Base-by-base conservation (phyloP, 2,113 vertebrate genomes). In the Anolis carolinensis region DNA sequence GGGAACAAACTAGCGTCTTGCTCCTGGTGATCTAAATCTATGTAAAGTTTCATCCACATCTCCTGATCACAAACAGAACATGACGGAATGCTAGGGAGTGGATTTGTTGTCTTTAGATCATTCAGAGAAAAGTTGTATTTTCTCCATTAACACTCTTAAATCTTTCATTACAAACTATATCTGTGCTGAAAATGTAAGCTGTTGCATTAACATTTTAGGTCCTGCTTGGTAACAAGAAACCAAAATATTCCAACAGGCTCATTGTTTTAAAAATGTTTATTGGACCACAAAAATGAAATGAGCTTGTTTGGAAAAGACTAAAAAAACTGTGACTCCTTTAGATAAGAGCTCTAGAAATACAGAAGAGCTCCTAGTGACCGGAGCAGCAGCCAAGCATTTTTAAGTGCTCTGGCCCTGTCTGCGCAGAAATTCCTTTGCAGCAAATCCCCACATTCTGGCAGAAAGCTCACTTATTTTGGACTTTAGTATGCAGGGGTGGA, bases 381-480 rank as follows among this genome's bases (percentile, higher is more conserved):
- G 65, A 36, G 59, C 25, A 10, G 30, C 39, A 44, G 21, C 50
- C 68, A 39, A 67, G 68, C 77, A 84, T 88, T 81, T 70, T 80
- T 82, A 52, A 50, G 48, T 39, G 52, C 59, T 89, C 87, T 88
- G 77, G 77, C 25, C 27, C 55, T 20, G 79, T n/a, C n/a, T 30
- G 32, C 62, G 50, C 39, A 21, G n/a, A 52, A 82, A 89, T 86
- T 86, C 88, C 63, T 81, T 86, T 73, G 67, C 32, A 78, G 75
- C 39, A 78, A 72, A 86, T 39, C 36, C 71, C 72, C 39, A 81
- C 65, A 11, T 73, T 63, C 9, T 59, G 65, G 14, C 63, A 77
- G 65, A 48, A 79, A 3, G 16, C 30, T 71, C n/a, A 55, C 76
- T 79, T 30, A n/a, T 36, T 78, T 72, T 32, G 30, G 30, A 82